These are phyloP conservation scores for Siderastrea radians DNA, from an alignment of 92 coral and sea anemone genomes.

Conservation along the genomic window DNA sequence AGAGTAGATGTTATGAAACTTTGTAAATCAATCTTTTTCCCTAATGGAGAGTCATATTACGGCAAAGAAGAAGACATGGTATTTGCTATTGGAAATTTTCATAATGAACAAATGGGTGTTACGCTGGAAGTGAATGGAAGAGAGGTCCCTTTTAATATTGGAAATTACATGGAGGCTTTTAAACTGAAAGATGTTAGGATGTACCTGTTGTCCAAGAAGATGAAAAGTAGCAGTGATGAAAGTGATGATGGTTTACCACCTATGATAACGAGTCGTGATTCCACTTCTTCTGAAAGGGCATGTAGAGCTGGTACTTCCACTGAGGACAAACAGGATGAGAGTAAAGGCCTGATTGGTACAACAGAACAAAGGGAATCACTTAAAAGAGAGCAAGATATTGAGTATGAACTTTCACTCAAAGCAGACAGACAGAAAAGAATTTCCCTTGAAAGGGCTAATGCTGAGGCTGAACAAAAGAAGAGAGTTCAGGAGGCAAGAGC, in stretches of 20 bases:
- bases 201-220: constrained; percentile 66
- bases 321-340: constrained; percentile 60
- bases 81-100: constrained; percentile 75
- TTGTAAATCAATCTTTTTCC: constrained; percentile 75
- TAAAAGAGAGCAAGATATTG: constrained; percentile 52
- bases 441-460: constrained; percentile 58
- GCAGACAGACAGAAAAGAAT: constrained; percentile 67
- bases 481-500: constrained; percentile 73
- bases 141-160: constrained; percentile 71
- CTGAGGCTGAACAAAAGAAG: constrained; percentile 65
- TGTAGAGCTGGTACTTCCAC: constrained; percentile 62
- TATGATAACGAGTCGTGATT: too few relatives aligned
- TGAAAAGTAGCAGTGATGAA: constrained; percentile 69
- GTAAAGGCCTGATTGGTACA: constrained; percentile 66
- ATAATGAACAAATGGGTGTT: constrained; percentile 69
- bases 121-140: constrained; percentile 64
- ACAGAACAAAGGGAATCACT: constrained; percentile 64
- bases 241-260: constrained; percentile 74
- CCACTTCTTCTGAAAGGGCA: constrained; percentile 63
- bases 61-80: constrained; percentile 72
- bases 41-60: constrained; percentile 67
- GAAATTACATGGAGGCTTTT: constrained; percentile 73
- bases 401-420: constrained; percentile 69
- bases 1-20: constrained; percentile 59
- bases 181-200: constrained; percentile 74